Evolutionary conservation across 2,797 vertebrate species (phyloP), one percentile per base, ranked within the genome.

Genomic region (Hippoglossus hippoglossus): DNA sequence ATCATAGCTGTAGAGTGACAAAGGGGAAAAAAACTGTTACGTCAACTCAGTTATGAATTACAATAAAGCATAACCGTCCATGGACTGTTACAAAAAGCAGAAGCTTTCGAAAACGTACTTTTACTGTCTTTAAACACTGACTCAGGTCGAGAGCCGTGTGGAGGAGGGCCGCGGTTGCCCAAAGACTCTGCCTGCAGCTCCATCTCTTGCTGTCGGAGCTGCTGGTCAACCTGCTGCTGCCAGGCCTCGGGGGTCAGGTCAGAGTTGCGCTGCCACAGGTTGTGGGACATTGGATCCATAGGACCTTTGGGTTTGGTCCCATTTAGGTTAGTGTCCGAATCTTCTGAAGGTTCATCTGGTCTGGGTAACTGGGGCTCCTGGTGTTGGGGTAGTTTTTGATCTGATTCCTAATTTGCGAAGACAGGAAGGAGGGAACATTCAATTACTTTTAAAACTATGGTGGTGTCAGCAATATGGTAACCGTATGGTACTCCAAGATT

Each of bases 1-100:
- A 99, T 99, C 91, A 99, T 96, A 3, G 97, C 98, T 99, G 89
- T 58, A 18, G 13, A 64, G 15, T 13, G 16, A 53, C 24, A 66
- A 53, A 47, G 56, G 39, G 36, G 31, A 51, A 78, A 49, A 50
- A 24, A 1, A 26, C 19, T 3, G 31, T 74, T 75, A 13, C 57
- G 19, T 6, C 2, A 1, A 31, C 7, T 16, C 6, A 8, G 21
- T 51, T 25, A 22, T 22, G 7, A 39, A 18, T 26, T 18, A 56
- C 22, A 65, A 50, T 10, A 8, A 24, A 61, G 24, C 2, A 73
- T 19, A 50, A 4, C 25, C 19, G 6, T 63, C 4, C 1, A 19
- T 11, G 1, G 1, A 60, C 2, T 47, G 2, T 36, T 63, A 26
- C 19, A 57, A 31, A 10, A 51, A 36, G 6, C 67, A 47, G 5